Conservation (phyloP, 2,113 vertebrate genomes). For the Origma solitaria region DNA sequence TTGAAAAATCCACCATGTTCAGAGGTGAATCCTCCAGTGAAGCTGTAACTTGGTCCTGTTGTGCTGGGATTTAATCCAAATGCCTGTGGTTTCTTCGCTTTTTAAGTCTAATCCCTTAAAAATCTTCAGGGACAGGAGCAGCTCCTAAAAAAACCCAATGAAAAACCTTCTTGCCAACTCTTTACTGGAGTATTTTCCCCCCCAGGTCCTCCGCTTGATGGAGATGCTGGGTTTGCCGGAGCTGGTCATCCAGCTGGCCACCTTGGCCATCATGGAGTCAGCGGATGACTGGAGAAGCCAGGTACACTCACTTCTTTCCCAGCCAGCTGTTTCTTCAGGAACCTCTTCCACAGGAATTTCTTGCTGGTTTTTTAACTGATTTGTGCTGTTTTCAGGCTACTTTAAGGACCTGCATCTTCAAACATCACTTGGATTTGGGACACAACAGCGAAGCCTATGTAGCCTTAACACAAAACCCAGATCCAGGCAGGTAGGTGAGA, state of each 20-base stretch:
- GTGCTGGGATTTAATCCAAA: neutral
- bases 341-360: neutral
- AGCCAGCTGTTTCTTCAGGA: neutral
- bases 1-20: neutral
- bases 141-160: neutral
- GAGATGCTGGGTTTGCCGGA: constrained; percentile 88
- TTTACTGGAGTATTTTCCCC: neutral
- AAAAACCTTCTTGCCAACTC: accelerated
- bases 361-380: neutral
- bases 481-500: constrained; percentile 89
- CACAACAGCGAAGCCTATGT: constrained; percentile 92
- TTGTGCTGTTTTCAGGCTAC: constrained; percentile 78
- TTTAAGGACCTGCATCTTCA: constrained; percentile 93
- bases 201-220: constrained; percentile 85
- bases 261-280: constrained; percentile 84
- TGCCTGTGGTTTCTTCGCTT: neutral
- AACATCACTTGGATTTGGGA: constrained; percentile 93
- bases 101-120: neutral
- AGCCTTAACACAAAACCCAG: constrained; percentile 90
- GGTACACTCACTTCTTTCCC: constrained; percentile 50
- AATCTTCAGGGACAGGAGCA: neutral
- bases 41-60: neutral
- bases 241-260: constrained; percentile 87
- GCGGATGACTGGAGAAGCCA: constrained; percentile 81
- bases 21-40: neutral